Percentiles rank a stretch among this genome's conserved stretches.
phyloP scores from a whole-genome alignment of 2,797 vertebrate genomes.

The Pampus argenteus region DNA sequence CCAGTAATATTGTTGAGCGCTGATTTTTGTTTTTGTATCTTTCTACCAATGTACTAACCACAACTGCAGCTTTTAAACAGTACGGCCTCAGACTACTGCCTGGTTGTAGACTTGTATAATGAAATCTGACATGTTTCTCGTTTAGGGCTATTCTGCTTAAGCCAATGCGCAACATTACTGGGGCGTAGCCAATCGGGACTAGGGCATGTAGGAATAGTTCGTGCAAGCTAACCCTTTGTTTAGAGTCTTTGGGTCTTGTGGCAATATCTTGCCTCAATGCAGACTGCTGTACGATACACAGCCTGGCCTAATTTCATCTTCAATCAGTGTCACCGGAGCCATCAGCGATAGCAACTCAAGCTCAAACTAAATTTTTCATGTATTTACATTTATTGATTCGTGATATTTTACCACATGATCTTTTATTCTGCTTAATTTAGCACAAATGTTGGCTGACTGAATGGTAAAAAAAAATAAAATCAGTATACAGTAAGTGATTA shows the following conservation, averaged over 20 bases:
- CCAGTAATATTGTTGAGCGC: conserved; percentile 43
- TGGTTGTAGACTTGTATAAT: conserved; percentile 72
- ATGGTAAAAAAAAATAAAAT: conserved; percentile 17
- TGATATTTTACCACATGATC: conserved; percentile 37
- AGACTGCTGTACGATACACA: conserved; percentile 66
- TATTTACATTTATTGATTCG: conserved; percentile 56
- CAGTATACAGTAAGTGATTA: conserved; percentile 42
- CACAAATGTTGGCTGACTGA: conserved; percentile 21
- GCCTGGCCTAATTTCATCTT: conserved; percentile 84
- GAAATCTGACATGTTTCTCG: conserved; percentile 78
- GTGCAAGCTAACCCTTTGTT: conserved; percentile 80
- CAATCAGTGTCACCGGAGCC: conserved; percentile 80
- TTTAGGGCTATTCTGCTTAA: conserved; percentile 78
- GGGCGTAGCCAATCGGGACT: conserved; percentile 75
- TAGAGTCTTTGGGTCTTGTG: conserved; percentile 73
- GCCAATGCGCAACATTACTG: conserved; percentile 76
- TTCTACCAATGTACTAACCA: conserved; percentile 33
- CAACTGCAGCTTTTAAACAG: conserved; percentile 63
- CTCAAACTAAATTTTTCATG: conserved; percentile 46
- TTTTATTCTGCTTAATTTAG: conserved; percentile 49
- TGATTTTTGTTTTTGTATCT: conserved; percentile 57
- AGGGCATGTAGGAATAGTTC: conserved; percentile 65
- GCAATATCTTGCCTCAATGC: conserved; percentile 72
- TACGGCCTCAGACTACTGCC: conserved; percentile 52
- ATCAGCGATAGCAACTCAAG: conserved; percentile 65